Evolutionary conservation across 2,888 invertebrate genomes (phyloP).

Genomic region (Branchellion lobata): DNA sequence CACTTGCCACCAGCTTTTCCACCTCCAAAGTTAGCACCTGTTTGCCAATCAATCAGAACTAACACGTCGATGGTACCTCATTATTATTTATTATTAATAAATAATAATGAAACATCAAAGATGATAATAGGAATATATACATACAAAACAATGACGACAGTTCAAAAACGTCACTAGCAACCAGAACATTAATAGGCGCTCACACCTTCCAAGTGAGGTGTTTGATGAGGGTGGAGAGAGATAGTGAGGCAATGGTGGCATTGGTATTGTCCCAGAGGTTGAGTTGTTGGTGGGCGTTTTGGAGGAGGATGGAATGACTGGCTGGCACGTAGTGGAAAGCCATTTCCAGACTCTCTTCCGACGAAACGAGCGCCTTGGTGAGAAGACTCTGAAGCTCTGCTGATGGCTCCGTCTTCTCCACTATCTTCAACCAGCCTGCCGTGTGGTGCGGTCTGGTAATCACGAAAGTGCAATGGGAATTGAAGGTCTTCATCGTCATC

Average conservation of each 20-base stretch:
- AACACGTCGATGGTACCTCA: neutral
- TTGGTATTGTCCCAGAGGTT: conserved; percentile 31
- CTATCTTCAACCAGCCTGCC: conserved; percentile 4
- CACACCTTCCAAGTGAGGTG: conserved; percentile 26
- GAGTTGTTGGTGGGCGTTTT: conserved; percentile 22
- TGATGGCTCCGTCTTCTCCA: neutral
- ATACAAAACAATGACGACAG: no score
- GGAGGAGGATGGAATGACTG: neutral
- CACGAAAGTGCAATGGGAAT: no score
- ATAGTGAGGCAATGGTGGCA: neutral
- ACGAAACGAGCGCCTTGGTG: conserved; percentile 12
- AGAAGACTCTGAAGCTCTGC: neutral
- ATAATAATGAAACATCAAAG: neutral
- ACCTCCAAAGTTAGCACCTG: conserved; percentile 12
- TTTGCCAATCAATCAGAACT: no score
- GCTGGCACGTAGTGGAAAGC: conserved; percentile 31
- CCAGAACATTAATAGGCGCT: no score
- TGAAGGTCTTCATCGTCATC: neutral
- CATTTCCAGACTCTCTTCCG: conserved; percentile 36
- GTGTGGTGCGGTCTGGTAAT: no score
- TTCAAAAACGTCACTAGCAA: no score
- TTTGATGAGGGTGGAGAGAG: conserved; percentile 1
- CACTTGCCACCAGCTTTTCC: neutral
- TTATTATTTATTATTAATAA: neutral
- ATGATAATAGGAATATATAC: no score